Evolutionary conservation across 2,888 invertebrate genomes (phyloP), one percentile per base, ranked within the genome.

Genomic region (Ornithoptera alexandrae): DNA sequence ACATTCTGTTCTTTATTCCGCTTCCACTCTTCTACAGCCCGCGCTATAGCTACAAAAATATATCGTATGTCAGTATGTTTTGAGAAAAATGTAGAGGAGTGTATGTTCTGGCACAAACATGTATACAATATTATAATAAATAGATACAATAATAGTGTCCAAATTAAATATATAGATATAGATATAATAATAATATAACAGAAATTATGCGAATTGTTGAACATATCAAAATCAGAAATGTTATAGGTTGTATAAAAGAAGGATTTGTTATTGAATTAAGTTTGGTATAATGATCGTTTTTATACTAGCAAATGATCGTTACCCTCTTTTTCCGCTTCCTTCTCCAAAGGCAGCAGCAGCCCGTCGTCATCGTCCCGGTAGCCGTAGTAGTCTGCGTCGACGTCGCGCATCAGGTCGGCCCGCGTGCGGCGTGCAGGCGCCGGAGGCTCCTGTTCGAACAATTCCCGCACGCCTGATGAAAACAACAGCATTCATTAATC

Each of bases 311-410:
- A 53, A 6, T 6, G n/a, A 58, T 20, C 22, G 22, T 36, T 12
- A 93, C 96, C 95, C 81, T 94, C 92, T 79, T 95, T 95, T 91
- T 98, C 98, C 50, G 95, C 95, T 72, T 94, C 94, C 75, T 94
- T 93, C 87, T 99, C 99, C 5, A 98, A 84, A 0, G 99, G 99
- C 73, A 97, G 92, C 61, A 99, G 92, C 66, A 99, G 94, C 0
- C 99, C 99, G 86, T 99, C 99, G 81, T 99, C 99, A 79, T 99
- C 99, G 87, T 99, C 99, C 79, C 98, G 93, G 87, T 98, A 99
- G 0, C 99, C 99, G 89, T 99, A 99, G 91, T 99, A 99, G 88
- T 98, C 98, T 0, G 99, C 99, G 90, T 99, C 99, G 57, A 99
- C 97, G 82, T 99, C 97, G 77, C 98, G 96, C 98, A 99, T 99